Evolutionary conservation across 2,888 invertebrate genomes (phyloP), one percentile per base, ranked within the genome.

Genomic region (Imbricaverruca yamaguchii): DNA sequence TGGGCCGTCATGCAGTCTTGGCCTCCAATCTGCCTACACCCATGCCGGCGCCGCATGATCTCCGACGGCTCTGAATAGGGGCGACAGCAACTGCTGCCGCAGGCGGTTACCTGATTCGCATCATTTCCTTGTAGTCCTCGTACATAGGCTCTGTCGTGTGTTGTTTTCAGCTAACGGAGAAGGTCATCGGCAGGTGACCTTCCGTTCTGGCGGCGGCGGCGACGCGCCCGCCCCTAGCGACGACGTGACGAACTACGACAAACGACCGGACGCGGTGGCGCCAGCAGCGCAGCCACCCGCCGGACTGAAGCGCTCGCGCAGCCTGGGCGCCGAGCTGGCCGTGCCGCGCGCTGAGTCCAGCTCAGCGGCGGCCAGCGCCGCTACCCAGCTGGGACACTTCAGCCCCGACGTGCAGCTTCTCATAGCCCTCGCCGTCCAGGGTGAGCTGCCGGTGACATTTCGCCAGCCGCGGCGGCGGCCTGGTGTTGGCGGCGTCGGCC

Each of bases 241-340:
- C 74, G 74, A 74, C 74, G 55, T 55, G 74, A 74, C 74, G 74
- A 74, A 74, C 74, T 53, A 74, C 74, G 74, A 81, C 55, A 82
- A 80, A 74, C 77, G 82, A 61, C 80, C 83, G 55, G 77, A 82
- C 79, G 81, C 74, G 21, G 23, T 79, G n/a, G 80, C 81, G 25
- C 59, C 77, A 65, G 79, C 69, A 65, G 23, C 82, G 80, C 63
- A 81, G 25, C 39, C 80, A 23, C 63, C 81, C 21, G 61, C 81
- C 74, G 79, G 65, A 18, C 83, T 83, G 83, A 94, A 94, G 88
- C 90, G 94, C 80, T 94, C 94, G 83, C 94, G 94, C 87, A 94
- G 94, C 82, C 87, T 94, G 85, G 93, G 93, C n/a, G 92, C 93
- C 0, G 91, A 93, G 0, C 94, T 94, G 86, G 91, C 92, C 39